Base-by-base conservation (phyloP, 1,140 invertebrate genomes). In the Coelopa frigida region DNA sequence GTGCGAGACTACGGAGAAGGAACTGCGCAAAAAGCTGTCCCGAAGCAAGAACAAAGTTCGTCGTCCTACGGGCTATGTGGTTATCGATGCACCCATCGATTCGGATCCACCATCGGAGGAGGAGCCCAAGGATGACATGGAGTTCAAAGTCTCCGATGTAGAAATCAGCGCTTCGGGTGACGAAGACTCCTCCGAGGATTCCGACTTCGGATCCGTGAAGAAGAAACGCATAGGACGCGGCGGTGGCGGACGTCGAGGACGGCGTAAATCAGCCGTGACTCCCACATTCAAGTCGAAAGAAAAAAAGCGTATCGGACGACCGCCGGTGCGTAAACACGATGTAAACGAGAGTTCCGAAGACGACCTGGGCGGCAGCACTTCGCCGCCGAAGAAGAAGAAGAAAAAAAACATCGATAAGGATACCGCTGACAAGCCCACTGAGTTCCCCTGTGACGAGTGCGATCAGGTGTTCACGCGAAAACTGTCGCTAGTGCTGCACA, bases 401-500 rank as follows among this genome's bases (percentile, higher is more conserved):
- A 49, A 49, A 39, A 24, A 37, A 11, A 42, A 40, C 6, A 41
- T 23, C 22, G 38, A 48, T 11, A 37, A 23, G 7, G 33, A 17
- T 6, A 17, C 12, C 14, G 33, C n/a, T 29, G 31, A 31, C 14
- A n/a, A 33, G n/a, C 32, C 32, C 3, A 37, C 7, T 36, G 33
- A 37, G 22, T 57, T 57, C 18, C 48, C 55, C 38, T 57, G 57
- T 31, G 48, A 59, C 21, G 50, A 57, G 6, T 63, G 60, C 50
- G 55, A 59, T 35, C 37, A 60, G 41, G 58, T 55, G 4, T 65
- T 66, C 40, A 46, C 57, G 23, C 59, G 62, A 21, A 65, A 65
- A 26, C 56, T 63, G 37, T 65, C 78, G 33, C 65, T 78, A 20
- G 63, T 68, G 17, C 57, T 70, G 36, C 76, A 78, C 49, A 72